Evolutionary conservation across 2,888 invertebrate genomes (phyloP), one percentile per base, ranked within the genome.

Genomic region (Apodemia mormo): DNA sequence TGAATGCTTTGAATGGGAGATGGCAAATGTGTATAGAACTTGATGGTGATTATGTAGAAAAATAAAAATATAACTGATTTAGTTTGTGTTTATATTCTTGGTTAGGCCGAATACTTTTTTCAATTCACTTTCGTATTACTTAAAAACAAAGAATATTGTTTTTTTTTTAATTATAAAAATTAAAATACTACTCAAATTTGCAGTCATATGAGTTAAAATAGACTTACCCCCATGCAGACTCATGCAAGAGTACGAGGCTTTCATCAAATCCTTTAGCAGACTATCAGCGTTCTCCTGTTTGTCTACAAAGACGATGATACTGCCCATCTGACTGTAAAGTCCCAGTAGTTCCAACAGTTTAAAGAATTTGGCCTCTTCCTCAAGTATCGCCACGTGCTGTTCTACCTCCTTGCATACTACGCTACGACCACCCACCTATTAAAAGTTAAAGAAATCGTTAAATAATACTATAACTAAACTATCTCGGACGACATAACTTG

Each of bases 381-480:
- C 99, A 33, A 99, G 85, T 2, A 99, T 95, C 1, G 98, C 96
- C 0, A 98, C 97, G 85, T 99, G 96, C 81, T 99, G 99, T 79
- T 98, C 98, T 0, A 99, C 99, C 64, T 99, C 99, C 85, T 98
- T 98, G 89, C 99, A 99, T 0, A 99, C 99, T 1, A 99, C 96
- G 72, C 98, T 99, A 58, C 99, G 94, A 0, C 99, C 99, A 22
- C 99, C 99, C 3, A 99, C 99, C 94, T 94, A 70, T 93, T 70
- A 0, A 9, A 65, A 30, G 69, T 58, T 65, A 30, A 67, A 54
- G 22, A 43, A 33, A 49, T 49, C 6, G 3, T 49, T 49, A 9
- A n/a, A n/a, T n/a, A n/a, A n/a, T n/a, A n/a, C n/a, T n/a, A n/a
- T n/a, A n/a, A n/a, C n/a, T n/a, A n/a, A n/a, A n/a, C n/a, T n/a